Base-by-base conservation (phyloP, 2,797 vertebrate genomes). In the Anolis apletophallus region DNA sequence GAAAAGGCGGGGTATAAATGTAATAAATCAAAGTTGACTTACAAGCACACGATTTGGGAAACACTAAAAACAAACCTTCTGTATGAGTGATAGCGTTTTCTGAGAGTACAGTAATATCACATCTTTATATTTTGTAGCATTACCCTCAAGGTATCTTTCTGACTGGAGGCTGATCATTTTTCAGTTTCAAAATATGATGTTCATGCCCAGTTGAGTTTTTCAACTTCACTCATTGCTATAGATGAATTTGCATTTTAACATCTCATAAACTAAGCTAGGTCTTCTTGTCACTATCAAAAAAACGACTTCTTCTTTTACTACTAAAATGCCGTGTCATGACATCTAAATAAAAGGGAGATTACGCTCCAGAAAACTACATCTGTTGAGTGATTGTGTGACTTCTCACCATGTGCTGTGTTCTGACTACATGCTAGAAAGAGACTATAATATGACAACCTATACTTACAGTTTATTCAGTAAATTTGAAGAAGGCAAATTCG, bases 101-200 rank as follows among this genome's bases (percentile, higher is more conserved):
- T 91, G 92, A 94, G 94, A 95, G 94, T 85, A 90, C 84, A 57
- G 59, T 89, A 86, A 88, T 89, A 90, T 80, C 92, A 88, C 88
- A 90, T 85, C 93, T 93, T 94, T 89, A 86, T 50, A 13, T 85
- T 84, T 92, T 88, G 88, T 87, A 90, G 90, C 85, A 90, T 91
- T 17, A 84, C 86, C 82, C 85, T 81, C 69, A 67, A 73, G 23
- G 50, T 87, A 77, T 80, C 36, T 88, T 90, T 91, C 36, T 12
- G 87, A 91, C 14, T 84, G 87, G 87, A 93, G 86, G 90, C 17
- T 81, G 87, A 88, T 93, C 87, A 50, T 77, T 87, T 88, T 92
- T 95, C 91, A 92, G 91, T 95, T 94, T 93, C 91, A 90, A 94
- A 94, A 92, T 90, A 87, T 87, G 76, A 90, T 88, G 85, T 81